Base-by-base conservation (phyloP, 2,888 invertebrate species). In the Andrena minutula region DNA sequence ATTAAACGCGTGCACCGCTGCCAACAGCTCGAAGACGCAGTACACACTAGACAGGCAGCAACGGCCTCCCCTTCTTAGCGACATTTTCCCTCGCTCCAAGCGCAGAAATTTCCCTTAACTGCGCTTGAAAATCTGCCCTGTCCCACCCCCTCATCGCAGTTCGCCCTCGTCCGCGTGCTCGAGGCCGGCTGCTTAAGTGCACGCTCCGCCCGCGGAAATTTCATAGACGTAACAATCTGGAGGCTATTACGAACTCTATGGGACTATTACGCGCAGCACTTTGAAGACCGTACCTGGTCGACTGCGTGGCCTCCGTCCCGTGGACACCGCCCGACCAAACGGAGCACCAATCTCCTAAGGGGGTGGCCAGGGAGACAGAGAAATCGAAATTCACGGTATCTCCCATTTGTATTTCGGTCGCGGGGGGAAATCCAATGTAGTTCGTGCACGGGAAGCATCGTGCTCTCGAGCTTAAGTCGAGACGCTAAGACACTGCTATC, bases 241-340 rank as follows among this genome's bases (percentile, higher is more conserved):
- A 70, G 85, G 82, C 86, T 82, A 83, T 86, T 89, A 85, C 61
- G 63, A 79, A 85, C 77, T 83, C 79, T 78, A 85, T 81, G 69
- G 72, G 79, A 73, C 88, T 86, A 86, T 88, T 86, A 86, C 69
- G 72, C 77, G 65, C 65, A 66, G 58, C 66, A 74, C 83, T 74
- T 82, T 41, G 77, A 68, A 65, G 70, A 73, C 74, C n/a, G 69
- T 61, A 56, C 28, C 5, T 23, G 47, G 23, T 26, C 53, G 20
- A 5, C 32, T 32, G 20, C 58, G 26, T 41, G 16, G 16, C 41
- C 51, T 23, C 32, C 41, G 26, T 63, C 26, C 20, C 61, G 35
- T 69, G 60, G 41, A 56, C 51, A 68, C 30, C 69, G 70, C 61
- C 74, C 28, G 20, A 28, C 56, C 56, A 12, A 23, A 26, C 26